Evolutionary conservation across 2,888 invertebrate genomes (phyloP).

Genomic region (Eudasyphora cyanicolor): DNA sequence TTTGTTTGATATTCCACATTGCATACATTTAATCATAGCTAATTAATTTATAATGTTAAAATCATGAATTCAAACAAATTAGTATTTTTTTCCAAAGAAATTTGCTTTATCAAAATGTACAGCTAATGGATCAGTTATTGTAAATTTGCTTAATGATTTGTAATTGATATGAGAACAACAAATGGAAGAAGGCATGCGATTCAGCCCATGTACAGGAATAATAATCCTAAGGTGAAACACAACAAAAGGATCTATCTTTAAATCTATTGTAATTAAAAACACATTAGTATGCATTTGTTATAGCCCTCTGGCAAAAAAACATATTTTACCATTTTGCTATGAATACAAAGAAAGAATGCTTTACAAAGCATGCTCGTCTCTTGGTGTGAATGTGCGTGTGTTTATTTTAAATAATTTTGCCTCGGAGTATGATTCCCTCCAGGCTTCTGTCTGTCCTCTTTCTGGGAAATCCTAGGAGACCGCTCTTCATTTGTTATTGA

Average conservation of each 20-base stretch:
- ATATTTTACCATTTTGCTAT: neutral
- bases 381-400: too few relatives aligned
- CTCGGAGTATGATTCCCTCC: too few relatives aligned
- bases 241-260: neutral
- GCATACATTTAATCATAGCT: too few relatives aligned
- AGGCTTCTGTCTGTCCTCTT: neutral
- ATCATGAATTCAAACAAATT: too few relatives aligned
- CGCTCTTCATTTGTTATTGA: neutral
- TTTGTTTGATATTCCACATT: too few relatives aligned
- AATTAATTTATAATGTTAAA: too few relatives aligned
- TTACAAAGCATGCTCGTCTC: too few relatives aligned
- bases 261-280: conserved; percentile 1
- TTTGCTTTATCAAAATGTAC: too few relatives aligned
- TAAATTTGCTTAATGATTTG: neutral
- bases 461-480: neutral
- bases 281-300: neutral
- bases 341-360: neutral
- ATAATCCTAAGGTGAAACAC: neutral
- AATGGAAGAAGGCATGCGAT: neutral
- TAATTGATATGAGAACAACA: too few relatives aligned
- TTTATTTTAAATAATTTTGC: too few relatives aligned
- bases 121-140: too few relatives aligned
- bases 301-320: neutral
- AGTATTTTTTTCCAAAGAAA: too few relatives aligned
- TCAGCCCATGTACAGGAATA: neutral